These are phyloP conservation scores for Paramuricea clavata DNA, from an alignment of 92 coral and sea anemone genomes.

Conservation along the genomic window DNA sequence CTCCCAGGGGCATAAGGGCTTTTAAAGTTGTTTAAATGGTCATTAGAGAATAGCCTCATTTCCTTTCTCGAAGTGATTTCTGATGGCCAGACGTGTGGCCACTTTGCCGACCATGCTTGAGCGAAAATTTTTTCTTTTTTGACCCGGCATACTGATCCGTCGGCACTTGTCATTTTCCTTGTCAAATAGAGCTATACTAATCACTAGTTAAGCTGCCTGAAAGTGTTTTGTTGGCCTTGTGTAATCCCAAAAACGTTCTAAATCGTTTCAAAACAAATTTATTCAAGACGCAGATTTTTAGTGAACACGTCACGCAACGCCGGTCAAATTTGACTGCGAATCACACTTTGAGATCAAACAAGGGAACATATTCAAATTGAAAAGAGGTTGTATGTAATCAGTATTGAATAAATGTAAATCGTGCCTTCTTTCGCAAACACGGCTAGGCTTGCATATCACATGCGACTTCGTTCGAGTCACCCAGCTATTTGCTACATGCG, in stretches of 20 bases:
- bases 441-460: slow-evolving; percentile 20
- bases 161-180: slow-evolving; percentile 31
- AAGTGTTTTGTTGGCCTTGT: slow-evolving; percentile 28
- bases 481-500: not conserved
- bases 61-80: slow-evolving; percentile 7
- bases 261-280: slow-evolving; percentile 40
- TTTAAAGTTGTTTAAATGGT: not conserved
- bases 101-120: not conserved
- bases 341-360: slow-evolving; percentile 26
- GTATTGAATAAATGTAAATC: slow-evolving; percentile 23
- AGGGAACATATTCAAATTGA: slow-evolving; percentile 24
- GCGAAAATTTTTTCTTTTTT: not conserved
- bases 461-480: slow-evolving; percentile 32
- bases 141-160: not conserved
- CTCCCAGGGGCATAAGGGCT: slow-evolving; percentile 7
- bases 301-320: slow-evolving; percentile 42
- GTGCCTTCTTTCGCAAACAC: not conserved
- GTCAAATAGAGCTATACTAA: slow-evolving; percentile 47
- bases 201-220: slow-evolving; percentile 38
- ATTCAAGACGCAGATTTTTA: slow-evolving; percentile 23
- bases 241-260: slow-evolving; percentile 45
- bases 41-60: slow-evolving; percentile 27
- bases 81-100: slow-evolving; percentile 25
- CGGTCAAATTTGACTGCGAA: slow-evolving; percentile 35
- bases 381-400: slow-evolving; percentile 20